These are phyloP conservation scores for Telmatochromis bifrenatus DNA, from an alignment of 2,113 vertebrate genomes.

Conservation along the genomic window DNA sequence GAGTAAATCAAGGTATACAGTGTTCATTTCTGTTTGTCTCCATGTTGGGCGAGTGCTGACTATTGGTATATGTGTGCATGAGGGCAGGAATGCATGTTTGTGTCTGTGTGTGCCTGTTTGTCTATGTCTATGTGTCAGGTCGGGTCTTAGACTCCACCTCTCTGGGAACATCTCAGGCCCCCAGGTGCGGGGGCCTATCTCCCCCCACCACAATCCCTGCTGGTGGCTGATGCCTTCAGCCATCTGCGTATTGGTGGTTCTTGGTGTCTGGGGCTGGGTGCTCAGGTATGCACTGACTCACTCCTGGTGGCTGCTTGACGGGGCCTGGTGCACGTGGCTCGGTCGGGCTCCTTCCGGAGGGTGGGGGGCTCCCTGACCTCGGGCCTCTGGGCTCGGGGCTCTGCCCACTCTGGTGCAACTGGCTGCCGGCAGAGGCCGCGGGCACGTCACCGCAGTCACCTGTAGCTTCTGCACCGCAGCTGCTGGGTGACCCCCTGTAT, in stretches of 20 bases:
- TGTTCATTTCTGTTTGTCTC: background rate
- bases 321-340: background rate
- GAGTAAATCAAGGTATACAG: background rate
- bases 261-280: background rate
- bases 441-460: background rate
- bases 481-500: background rate
- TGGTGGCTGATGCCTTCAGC: background rate
- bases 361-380: background rate
- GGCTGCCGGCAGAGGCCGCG: fast-evolving
- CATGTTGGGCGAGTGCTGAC: background rate
- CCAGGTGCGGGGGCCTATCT: background rate
- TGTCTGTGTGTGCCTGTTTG: background rate
- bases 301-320: fast-evolving
- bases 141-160: background rate
- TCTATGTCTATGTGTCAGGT: background rate
- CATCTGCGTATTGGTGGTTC: fast-evolving
- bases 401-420: background rate
- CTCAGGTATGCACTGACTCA: background rate
- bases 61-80: background rate
- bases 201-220: background rate
- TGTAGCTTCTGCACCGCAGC: background rate
- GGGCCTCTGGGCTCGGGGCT: background rate
- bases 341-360: background rate
- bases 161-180: background rate
- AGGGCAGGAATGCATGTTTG: background rate